Base-by-base conservation (phyloP, 2,113 vertebrate genomes). In the Globicephala melas region DNA sequence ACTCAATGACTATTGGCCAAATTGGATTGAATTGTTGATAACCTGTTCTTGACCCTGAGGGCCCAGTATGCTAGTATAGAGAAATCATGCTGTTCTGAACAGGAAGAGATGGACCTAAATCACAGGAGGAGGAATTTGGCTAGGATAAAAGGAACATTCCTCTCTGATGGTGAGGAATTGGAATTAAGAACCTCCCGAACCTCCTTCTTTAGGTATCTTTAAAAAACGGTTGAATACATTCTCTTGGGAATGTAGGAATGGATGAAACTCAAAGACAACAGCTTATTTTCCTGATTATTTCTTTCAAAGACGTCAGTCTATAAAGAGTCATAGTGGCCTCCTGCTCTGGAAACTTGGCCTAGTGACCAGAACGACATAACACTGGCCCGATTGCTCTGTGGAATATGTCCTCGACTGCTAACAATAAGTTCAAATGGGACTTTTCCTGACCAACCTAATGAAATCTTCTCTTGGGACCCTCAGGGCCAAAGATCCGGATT, bases 1-100 rank as follows among this genome's bases (percentile, higher is more conserved):
- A 68, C 62, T 93, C 95, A 88, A 73, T 93, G 88, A 82, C 31
- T 73, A 73, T 84, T 86, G 91, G 53, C 70, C 82, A 89, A 76
- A 74, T 36, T 63, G 62, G 62, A 95, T 31, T 80, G 92, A 86
- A 71, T 38, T 3, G 28, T 77, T 89, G 53, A 92, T 94, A 60
- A 58, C 31, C 53, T 91, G 71, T 90, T 91, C 67, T 55, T n/a
- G 41, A 93, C 44, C 62, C 63, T 47, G 36, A 55, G 67, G 65
- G n/a, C 20, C 38, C 55, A 25, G 17, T 50, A 26, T 6, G 14
- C 36, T 53, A 31, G 8, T 38, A 7, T 3, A 50, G 47, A 73
- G 41, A 79, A 68, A 71, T 8, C 41, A n/a, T 17, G 28, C 47
- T 80, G 2, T 26, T 89, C 77, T 79, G 47, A 44, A 53, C 6